Evolutionary conservation across 2,888 invertebrate genomes (phyloP).

Genomic region (Crematogaster levior): DNA sequence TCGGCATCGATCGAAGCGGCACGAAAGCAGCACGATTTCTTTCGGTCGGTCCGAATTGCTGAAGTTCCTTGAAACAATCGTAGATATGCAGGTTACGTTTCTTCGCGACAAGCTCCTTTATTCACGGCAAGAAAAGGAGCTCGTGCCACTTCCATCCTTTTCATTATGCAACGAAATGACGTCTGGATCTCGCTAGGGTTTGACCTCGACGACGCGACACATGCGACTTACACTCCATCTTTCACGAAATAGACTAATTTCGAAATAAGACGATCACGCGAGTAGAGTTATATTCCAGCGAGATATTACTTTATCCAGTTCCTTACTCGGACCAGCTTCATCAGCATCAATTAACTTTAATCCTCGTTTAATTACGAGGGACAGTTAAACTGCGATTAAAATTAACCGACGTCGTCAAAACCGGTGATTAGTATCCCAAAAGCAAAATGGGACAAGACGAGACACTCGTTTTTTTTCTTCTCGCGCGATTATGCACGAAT

Average conservation of each 20-base stretch:
- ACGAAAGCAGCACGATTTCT: constrained; percentile 65
- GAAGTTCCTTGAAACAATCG: constrained; percentile 70
- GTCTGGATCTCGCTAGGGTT: background rate
- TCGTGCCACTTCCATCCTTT: background rate
- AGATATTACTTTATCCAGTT: constrained; percentile 5
- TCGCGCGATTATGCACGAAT: background rate
- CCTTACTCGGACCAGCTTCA: background rate
- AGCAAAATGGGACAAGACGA: background rate
- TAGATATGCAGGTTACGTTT: constrained; percentile 32
- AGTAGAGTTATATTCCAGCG: background rate
- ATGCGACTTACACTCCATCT: background rate
- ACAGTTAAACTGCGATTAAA: constrained; percentile 41
- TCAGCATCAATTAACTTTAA: constrained; percentile 43
- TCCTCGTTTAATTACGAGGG: constrained; percentile 18
- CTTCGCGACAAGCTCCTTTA: constrained; percentile 46
- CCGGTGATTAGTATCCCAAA: background rate
- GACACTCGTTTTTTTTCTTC: background rate
- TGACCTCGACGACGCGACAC: background rate
- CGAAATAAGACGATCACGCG: background rate
- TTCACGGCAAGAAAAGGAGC: constrained; percentile 18
- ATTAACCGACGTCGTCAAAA: constrained; percentile 21
- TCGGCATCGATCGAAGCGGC: constrained; percentile 57
- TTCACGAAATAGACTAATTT: background rate
- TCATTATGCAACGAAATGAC: constrained; percentile 20
- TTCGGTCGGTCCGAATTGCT: constrained; percentile 55